These are phyloP conservation scores for Andinoacara biseriatus DNA, from an alignment of 2,113 vertebrate species.

Conservation along the genomic window DNA sequence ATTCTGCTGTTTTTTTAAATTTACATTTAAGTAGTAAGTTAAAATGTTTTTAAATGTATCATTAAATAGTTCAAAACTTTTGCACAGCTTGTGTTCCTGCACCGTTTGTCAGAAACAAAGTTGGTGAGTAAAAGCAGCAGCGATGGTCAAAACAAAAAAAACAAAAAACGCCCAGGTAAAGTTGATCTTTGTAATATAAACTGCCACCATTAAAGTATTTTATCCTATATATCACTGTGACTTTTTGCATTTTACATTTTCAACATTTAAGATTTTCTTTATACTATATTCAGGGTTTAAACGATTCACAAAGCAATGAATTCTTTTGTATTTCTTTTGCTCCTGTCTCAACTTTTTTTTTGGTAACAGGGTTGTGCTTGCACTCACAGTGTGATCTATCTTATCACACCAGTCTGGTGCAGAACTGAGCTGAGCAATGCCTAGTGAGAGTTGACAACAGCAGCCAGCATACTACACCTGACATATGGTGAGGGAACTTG, in stretches of 20 bases:
- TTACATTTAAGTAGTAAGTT: background rate
- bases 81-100: background rate
- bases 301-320: background rate
- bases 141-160: fast-evolving
- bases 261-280: background rate
- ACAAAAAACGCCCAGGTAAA: background rate
- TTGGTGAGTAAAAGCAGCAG: background rate
- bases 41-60: background rate
- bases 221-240: background rate
- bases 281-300: fast-evolving
- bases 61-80: background rate
- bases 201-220: background rate
- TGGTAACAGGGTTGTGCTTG: background rate
- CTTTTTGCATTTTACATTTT: background rate
- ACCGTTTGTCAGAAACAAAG: too few species aligned
- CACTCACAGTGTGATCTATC: background rate
- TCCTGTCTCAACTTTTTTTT: background rate
- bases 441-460: conserved; percentile 21
- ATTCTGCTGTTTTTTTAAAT: background rate
- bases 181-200: background rate
- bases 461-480: conserved; percentile 30
- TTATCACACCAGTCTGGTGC: conserved; percentile 30
- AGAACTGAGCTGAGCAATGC: conserved; percentile 2
- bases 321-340: background rate
- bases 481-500: conserved; percentile 63